phyloP scores from a whole-genome alignment of 2,888 invertebrate genomes.

The Drosophila infuscata region DNA sequence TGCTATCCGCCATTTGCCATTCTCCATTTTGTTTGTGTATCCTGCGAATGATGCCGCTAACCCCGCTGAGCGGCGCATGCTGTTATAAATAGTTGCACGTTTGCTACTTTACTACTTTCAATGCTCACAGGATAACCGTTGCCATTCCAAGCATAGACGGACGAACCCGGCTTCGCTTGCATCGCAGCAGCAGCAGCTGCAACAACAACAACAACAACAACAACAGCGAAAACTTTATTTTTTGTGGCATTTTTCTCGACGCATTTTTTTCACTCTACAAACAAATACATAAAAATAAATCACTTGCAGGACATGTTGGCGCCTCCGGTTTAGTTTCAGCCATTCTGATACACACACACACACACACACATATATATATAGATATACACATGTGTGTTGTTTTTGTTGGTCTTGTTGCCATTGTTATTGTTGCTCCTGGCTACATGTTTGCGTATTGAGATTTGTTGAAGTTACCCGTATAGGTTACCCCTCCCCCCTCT shows the following conservation, averaged over 20 bases:
- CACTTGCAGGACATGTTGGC: slow-evolving; percentile 84
- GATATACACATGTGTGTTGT: slow-evolving; percentile 16
- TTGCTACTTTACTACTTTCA: slow-evolving; percentile 61
- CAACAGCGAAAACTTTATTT: slow-evolving; percentile 50
- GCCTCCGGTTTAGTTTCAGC: slow-evolving; percentile 79
- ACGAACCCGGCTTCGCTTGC: slow-evolving; percentile 43
- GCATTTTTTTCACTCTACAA: slow-evolving; percentile 61
- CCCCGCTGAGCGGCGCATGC: slow-evolving; percentile 49
- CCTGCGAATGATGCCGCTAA: background rate
- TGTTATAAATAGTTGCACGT: slow-evolving; percentile 72
- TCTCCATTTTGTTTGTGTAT: slow-evolving; percentile 24
- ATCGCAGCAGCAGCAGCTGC: slow-evolving; percentile 24
- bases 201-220: slow-evolving; percentile 18
- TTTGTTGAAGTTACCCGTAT: slow-evolving; percentile 70
- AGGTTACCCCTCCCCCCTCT: slow-evolving; percentile 32
- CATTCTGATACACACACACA: slow-evolving; percentile 47
- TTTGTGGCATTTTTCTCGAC: slow-evolving; percentile 71
- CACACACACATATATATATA: slow-evolving; percentile 14
- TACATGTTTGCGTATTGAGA: slow-evolving; percentile 70
- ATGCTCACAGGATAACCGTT: slow-evolving; percentile 32
- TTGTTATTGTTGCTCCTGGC: slow-evolving; percentile 53
- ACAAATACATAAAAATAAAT: slow-evolving; percentile 83
- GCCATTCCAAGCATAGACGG: slow-evolving; percentile 41
- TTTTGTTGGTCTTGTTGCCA: slow-evolving; percentile 39
- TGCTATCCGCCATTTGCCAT: slow-evolving; percentile 4